phyloP scores from a whole-genome alignment of 2,888 invertebrate genomes.

The Adelphocoris suturalis region DNA sequence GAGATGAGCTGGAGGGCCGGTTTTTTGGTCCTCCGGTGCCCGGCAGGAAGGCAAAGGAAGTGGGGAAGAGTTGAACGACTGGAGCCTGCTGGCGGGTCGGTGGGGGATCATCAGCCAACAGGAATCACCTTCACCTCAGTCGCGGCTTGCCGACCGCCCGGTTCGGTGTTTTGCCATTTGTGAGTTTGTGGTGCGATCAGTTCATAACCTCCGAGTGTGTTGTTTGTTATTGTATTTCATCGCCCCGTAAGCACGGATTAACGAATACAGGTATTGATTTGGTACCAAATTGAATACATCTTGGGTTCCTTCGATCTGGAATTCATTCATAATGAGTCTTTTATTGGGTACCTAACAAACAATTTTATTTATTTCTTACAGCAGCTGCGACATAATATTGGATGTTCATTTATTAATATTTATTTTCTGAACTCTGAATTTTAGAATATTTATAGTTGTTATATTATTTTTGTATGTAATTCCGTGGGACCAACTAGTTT shows the following conservation, averaged over 20 bases:
- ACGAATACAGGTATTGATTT: conserved; percentile 8
- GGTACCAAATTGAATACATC: not conserved
- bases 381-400: no score
- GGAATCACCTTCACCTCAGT: conserved; percentile 2
- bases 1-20: not conserved
- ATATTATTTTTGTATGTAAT: no score
- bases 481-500: no score
- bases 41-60: conserved; percentile 17
- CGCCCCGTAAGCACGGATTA: conserved; percentile 14
- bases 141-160: conserved; percentile 25
- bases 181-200: not conserved
- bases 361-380: no score
- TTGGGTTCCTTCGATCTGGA: not conserved
- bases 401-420: no score
- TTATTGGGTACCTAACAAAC: no score
- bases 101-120: conserved; percentile 23
- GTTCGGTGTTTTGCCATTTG: not conserved
- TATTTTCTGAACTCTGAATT: no score
- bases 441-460: no score
- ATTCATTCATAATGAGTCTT: not conserved
- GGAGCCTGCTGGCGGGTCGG: not conserved
- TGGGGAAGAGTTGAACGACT: conserved; percentile 31
- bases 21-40: conserved; percentile 22
- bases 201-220: not conserved
- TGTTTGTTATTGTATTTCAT: conserved; percentile 17